Evolutionary conservation across 2,888 invertebrate species (phyloP).

Genomic region (Scaeva pyrastri): DNA sequence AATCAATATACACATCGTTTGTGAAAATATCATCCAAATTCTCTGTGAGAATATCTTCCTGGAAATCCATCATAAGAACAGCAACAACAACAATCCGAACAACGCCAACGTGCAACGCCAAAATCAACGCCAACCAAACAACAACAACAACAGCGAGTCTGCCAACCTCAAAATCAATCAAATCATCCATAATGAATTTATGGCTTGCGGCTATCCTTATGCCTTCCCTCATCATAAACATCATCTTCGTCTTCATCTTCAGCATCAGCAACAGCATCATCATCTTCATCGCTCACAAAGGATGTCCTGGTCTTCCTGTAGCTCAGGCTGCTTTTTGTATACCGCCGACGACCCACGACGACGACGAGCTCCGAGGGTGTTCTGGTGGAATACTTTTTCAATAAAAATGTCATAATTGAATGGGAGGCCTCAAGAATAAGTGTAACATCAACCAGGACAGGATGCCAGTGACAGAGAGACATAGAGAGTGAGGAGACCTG

Average conservation of each 20-base stretch:
- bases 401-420: conserved; percentile 53
- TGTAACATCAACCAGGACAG: not conserved
- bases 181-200: conserved; percentile 55
- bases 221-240: conserved; percentile 27
- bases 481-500: not conserved
- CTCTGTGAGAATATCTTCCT: conserved; percentile 12
- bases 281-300: conserved; percentile 21
- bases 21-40: conserved; percentile 3
- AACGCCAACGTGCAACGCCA: conserved; percentile 1
- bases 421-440: conserved; percentile 39
- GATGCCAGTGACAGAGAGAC: not conserved
- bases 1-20: conserved; percentile 43
- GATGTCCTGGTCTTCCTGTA: conserved; percentile 19
- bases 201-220: conserved; percentile 51
- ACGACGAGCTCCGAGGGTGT: conserved; percentile 34
- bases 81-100: not conserved
- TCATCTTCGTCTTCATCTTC: conserved; percentile 13
- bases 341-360: no score
- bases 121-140: no score
- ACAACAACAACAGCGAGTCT: conserved; percentile 29
- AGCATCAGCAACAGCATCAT: no score
- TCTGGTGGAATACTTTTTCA: conserved; percentile 29
- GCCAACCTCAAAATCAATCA: conserved; percentile 60
- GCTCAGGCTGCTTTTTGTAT: conserved; percentile 21
- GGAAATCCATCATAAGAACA: conserved; percentile 7